Evolutionary conservation across 2,888 invertebrate species (phyloP), one percentile per base, ranked within the genome.

Genomic region (Ormyrus thymus): DNA sequence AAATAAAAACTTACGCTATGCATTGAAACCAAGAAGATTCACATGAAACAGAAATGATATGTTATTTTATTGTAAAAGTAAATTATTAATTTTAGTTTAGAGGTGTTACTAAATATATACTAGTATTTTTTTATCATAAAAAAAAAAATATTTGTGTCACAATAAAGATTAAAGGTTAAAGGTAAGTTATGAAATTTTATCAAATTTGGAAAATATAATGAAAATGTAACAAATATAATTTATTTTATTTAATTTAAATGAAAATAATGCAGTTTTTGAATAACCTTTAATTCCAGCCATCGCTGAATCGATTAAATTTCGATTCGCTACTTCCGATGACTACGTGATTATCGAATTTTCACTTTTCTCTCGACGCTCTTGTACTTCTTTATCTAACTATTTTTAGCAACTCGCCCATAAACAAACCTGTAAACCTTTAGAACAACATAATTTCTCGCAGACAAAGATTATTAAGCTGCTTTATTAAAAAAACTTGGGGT

Each of bases 261-360:
- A 11, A 29, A 61, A 51, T 15, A 46, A 45, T n/a, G 45, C 46
- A 59, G 53, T 61, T 13, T 46, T 66, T 15, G 15, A 45, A 81
- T 29, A 84, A 90, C 90, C 90, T 90, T 90, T 90, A 82, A 90
- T 89, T 83, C 89, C 90, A 82, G 88, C 90, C 90, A 90, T 90
- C 79, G 84, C 79, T 82, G 82, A 84, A 59, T 61, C 29, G 29
- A 29, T 29, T 29, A 29, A 29, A 29, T 29, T 29, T 29, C 65
- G 45, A 9, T 56, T 53, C 45, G n/a, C 15, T 78, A 9, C 48
- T 46, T 76, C 55, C 58, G 65, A 74, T 77, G 68, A 46, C 77
- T 75, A 65, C 50, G 68, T 11, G 45, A 43, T 80, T 68, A 53
- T 77, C n/a, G 29, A 7, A 61, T 59, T 43, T 78, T 71, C 48